Evolutionary conservation across 2,888 invertebrate species (phyloP).

Genomic region (Tortrix viridana): DNA sequence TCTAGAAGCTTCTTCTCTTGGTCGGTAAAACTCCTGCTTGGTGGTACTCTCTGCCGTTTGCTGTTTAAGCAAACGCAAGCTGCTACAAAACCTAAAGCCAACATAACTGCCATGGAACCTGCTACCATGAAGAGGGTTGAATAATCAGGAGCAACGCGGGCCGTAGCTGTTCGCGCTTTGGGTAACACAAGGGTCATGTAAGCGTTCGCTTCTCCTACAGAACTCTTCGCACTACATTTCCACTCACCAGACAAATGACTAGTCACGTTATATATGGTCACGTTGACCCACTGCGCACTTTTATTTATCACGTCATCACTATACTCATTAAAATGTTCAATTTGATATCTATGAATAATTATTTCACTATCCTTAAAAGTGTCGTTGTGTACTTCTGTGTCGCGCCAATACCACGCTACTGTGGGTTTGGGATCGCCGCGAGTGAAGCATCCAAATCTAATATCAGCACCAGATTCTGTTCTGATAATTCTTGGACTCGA

Average conservation of each 20-base stretch:
- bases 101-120: conserved; percentile 87
- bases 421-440: conserved; percentile 92
- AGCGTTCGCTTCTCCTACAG: conserved; percentile 84
- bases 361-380: conserved; percentile 67
- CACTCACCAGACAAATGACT: conserved; percentile 93
- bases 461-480: conserved; percentile 92
- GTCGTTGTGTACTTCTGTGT: conserved; percentile 69
- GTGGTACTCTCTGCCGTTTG: conserved; percentile 88
- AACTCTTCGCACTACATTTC: conserved; percentile 90
- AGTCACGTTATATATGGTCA: conserved; percentile 92
- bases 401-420: conserved; percentile 91
- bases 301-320: conserved; percentile 71
- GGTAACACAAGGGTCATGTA: conserved; percentile 84
- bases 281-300: conserved; percentile 89
- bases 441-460: conserved; percentile 91
- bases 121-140: conserved; percentile 89
- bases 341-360: conserved; percentile 59
- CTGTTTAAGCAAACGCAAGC: conserved; percentile 85
- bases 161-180: conserved; percentile 88
- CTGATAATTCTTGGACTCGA: conserved; percentile 84
- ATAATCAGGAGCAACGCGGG: conserved; percentile 89
- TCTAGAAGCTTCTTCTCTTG: conserved; percentile 94
- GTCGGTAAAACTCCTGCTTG: conserved; percentile 90
- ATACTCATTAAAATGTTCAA: conserved; percentile 66
- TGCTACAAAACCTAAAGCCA: conserved; percentile 84